Evolutionary conservation across 2,797 vertebrate species (phyloP), one percentile per base, ranked within the genome.

Genomic region (Tragelaphus eurycerus): DNA sequence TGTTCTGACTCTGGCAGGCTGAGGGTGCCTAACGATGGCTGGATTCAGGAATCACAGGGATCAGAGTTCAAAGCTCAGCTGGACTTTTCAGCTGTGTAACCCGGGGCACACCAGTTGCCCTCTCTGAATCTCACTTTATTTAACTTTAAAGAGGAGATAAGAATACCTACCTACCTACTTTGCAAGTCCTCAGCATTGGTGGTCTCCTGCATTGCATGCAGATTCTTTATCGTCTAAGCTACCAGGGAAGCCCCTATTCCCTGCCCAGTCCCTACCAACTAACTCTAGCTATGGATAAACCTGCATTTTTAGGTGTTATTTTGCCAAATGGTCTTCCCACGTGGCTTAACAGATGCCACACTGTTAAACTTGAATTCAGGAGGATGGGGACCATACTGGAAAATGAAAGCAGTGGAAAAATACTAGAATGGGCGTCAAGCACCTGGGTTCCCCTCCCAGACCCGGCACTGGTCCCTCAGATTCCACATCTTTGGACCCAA

Each of bases 381-480:
- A 55, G 7, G 0, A 2, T 31, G 8, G 50, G 25, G 60, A 27
- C 6, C 7, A 4, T 4, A 50, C 17, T 8, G 6, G 60, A 23
- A 21, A 54, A 79, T 0, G 9, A 9, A 84, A 55, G 10, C 54
- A 46, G 0, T 83, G 48, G 21, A 5, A 60, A 71, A 86, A 64
- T 31, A 21, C 13, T 7, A 71, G 38, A 38, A 7, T 43, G 23
- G 3, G 7, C 57, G 29, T 27, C 50, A 60, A 79, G 57, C 12
- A 38, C 43, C 46, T 34, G 16, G 4, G 7, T 71, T 59, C 29
- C 10, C 17, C n/a, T 67, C 27, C 79, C 43, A 78, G 57, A 54
- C 13, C 4, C 0, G 6, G 23, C 34, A 1, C 8, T 14, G 88
- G 8, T 81, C 50, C 79, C 31, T 52, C 79, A 82, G 81, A 54